Evolutionary conservation across 2,113 vertebrate genomes (phyloP), one percentile per base, ranked within the genome.

Genomic region (Coryphaenoides rupestris): DNA sequence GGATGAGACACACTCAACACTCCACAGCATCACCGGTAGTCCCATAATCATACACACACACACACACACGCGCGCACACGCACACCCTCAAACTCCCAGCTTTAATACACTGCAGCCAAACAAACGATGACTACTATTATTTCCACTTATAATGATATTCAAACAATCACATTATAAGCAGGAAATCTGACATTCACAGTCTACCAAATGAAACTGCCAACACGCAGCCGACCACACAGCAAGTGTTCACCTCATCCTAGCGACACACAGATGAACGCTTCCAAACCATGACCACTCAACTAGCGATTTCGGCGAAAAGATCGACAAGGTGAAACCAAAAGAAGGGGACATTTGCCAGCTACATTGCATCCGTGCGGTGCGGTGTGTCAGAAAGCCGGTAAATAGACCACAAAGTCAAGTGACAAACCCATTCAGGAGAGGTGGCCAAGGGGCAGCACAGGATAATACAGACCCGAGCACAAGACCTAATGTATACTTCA

Each of bases 331-430:
- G 45, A 19, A 12, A 17, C 17, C 15, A 19, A 54, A 24, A 65
- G 58, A 64, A 50, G 68, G 73, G 13, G 66, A 93, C 93, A 92
- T 94, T 95, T 95, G 95, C 93, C 94, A 96, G 95, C 94, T 94
- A 96, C 94, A 94, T 91, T 93, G 92, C 90, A 92, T 66, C 72
- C 64, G 70, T n/a, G n/a, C n/a, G n/a, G n/a, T n/a, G 3, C 3
- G 55, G 58, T 56, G 56, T 19, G 57, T 57, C 24, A 64, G 55
- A 23, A 7, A 68, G 76, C 77, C 84, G 76, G 78, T 65, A 85
- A 79, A 80, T 75, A 85, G 82, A 84, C 75, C 77, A 60, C 58
- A 28, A 40, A 33, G 33, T 16, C 47, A 47, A 9, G 12, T 12
- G 33, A 50, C 47, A 50, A n/a, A 50, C n/a, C n/a, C 2, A 4